Percentiles rank a stretch among this genome's conserved stretches.
These are phyloP conservation scores for Ailuropoda melanoleuca DNA, from an alignment of 2,113 vertebrate genomes.

Conservation along the genomic window DNA sequence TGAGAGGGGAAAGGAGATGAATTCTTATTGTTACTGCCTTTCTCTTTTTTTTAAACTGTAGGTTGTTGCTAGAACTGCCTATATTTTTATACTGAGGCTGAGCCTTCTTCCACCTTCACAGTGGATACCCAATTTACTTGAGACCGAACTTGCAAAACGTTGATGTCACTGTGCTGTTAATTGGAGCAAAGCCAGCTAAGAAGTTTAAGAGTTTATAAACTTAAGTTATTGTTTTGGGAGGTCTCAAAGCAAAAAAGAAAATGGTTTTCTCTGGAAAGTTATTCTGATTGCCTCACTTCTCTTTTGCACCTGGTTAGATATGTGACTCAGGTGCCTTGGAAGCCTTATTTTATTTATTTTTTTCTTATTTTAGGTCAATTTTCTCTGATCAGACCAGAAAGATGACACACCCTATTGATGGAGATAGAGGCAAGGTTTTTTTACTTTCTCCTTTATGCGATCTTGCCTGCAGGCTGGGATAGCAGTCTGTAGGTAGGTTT, in stretches of 20 bases:
- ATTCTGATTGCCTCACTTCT: background rate
- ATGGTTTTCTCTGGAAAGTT: background rate
- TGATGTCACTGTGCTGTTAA: background rate
- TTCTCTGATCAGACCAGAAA: background rate
- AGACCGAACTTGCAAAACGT: background rate
- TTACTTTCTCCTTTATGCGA: background rate
- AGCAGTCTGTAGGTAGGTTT: background rate
- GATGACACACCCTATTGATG: background rate
- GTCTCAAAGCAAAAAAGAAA: constrained; percentile 1
- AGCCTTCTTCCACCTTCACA: background rate
- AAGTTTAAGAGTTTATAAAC: constrained; percentile 12
- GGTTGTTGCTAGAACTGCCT: background rate
- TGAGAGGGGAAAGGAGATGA: background rate
- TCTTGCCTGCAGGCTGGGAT: background rate
- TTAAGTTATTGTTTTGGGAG: background rate
- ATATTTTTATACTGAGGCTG: background rate
- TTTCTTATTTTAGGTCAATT: background rate
- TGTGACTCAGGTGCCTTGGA: background rate
- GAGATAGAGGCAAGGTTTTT: background rate
- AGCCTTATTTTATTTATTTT: background rate
- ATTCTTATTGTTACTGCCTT: background rate
- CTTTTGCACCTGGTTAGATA: background rate
- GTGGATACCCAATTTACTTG: background rate
- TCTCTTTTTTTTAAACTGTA: background rate
- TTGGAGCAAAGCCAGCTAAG: background rate